A percentile compares a stretch with the other conserved stretches of the same genome.
phyloP scores from a whole-genome alignment of 2,888 invertebrate species.

The Sarcophaga carnaria region DNA sequence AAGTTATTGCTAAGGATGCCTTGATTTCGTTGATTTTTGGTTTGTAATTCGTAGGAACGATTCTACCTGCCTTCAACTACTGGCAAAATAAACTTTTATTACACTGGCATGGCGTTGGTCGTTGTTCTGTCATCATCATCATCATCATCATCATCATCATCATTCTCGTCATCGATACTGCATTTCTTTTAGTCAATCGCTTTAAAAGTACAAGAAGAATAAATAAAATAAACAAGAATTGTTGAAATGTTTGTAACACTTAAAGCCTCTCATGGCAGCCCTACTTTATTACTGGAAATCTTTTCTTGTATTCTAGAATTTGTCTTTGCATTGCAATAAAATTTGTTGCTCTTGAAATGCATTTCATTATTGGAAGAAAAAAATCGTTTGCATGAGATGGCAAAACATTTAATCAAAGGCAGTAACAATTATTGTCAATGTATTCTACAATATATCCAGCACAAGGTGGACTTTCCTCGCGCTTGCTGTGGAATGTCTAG shows the following conservation, averaged over 20 bases:
- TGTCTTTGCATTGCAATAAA: background rate
- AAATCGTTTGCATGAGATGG: background rate
- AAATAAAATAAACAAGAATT: background rate
- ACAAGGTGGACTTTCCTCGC: too few relatives aligned
- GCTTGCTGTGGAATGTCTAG: too few relatives aligned
- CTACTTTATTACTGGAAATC: background rate
- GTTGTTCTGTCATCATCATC: too few relatives aligned
- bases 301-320: background rate
- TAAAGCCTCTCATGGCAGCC: conserved; percentile 8
- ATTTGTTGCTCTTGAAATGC: background rate
- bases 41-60: background rate
- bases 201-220: background rate
- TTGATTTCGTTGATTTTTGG: conserved; percentile 32
- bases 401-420: background rate
- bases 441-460: too few relatives aligned
- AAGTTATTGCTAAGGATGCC: conserved; percentile 49
- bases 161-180: background rate
- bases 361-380: background rate
- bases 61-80: background rate
- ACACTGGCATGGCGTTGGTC: too few relatives aligned
- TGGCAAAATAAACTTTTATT: too few relatives aligned
- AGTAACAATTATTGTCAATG: too few relatives aligned
- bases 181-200: background rate
- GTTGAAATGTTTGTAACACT: conserved; percentile 14
- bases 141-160: background rate